Conservation (phyloP, 2,113 vertebrate genomes). For the Callorhinus ursinus region DNA sequence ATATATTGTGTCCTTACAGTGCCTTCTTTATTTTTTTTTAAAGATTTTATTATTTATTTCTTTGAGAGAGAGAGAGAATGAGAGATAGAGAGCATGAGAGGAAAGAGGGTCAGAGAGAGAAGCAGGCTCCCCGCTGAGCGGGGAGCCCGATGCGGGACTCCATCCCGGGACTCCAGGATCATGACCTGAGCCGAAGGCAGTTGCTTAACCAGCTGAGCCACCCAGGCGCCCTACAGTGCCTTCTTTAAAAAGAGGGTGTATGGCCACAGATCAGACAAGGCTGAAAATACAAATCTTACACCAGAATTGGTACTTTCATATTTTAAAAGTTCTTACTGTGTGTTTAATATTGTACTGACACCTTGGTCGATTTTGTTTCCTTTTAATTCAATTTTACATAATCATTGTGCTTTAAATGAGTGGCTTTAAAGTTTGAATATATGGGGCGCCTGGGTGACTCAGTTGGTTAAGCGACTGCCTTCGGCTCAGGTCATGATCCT, state of each 20-base stretch:
- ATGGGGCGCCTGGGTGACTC: no score
- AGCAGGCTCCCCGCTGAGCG: no score
- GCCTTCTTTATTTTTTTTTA: neutral
- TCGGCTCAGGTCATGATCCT: no score
- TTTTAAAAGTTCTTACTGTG: neutral
- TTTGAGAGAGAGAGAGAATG: no score
- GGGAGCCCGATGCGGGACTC: no score
- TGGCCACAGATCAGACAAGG: neutral
- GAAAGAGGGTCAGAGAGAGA: no score
- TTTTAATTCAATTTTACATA: neutral
- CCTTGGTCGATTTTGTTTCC: neutral
- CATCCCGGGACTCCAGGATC: no score
- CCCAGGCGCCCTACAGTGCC: neutral
- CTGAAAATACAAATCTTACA: neutral
- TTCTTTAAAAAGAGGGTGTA: neutral
- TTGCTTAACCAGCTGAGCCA: no score
- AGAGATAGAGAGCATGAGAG: no score
- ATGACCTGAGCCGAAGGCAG: no score
- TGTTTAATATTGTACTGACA: neutral
- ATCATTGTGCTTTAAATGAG: neutral
- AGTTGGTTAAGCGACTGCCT: no score
- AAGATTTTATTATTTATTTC: no score
- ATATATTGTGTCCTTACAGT: neutral
- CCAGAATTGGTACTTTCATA: neutral
- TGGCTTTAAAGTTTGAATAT: neutral